Conservation (phyloP, 2,888 invertebrate species). For the Cantharis lateralis region DNA sequence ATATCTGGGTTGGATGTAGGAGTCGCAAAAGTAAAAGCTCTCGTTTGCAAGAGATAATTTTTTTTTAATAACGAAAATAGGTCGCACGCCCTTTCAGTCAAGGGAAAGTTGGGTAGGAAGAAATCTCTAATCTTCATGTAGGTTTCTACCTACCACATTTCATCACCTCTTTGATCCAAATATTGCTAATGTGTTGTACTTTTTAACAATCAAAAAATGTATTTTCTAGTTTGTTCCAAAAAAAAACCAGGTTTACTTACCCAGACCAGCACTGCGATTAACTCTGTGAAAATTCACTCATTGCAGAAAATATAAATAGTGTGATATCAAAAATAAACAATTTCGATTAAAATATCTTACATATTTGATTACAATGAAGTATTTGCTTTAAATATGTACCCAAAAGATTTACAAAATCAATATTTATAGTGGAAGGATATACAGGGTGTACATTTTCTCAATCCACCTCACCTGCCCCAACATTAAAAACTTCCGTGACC, state of each 20-base stretch:
- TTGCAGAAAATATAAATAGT: neutral
- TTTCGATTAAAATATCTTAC: no score
- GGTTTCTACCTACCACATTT: neutral
- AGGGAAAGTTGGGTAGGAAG: neutral
- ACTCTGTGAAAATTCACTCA: neutral
- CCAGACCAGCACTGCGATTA: neutral
- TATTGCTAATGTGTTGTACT: neutral
- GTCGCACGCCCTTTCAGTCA: neutral
- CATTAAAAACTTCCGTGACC: no score
- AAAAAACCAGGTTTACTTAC: neutral
- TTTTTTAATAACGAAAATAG: neutral
- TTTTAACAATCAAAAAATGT: no score
- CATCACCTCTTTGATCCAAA: neutral
- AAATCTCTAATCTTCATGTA: neutral
- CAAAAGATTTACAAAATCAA: neutral
- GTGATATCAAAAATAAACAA: neutral
- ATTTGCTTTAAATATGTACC: neutral
- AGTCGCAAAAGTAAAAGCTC: neutral
- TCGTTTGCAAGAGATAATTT: neutral
- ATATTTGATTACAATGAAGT: no score
- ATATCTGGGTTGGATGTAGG: constrained; percentile 21
- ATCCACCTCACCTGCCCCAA: no score
- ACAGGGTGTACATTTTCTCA: neutral
- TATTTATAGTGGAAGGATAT: no score
- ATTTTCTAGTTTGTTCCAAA: no score